A percentile compares a stretch with the other conserved stretches of the same genome.
Conservation (phyloP, 2,797 vertebrate species). For the Hyperoplus immaculatus region DNA sequence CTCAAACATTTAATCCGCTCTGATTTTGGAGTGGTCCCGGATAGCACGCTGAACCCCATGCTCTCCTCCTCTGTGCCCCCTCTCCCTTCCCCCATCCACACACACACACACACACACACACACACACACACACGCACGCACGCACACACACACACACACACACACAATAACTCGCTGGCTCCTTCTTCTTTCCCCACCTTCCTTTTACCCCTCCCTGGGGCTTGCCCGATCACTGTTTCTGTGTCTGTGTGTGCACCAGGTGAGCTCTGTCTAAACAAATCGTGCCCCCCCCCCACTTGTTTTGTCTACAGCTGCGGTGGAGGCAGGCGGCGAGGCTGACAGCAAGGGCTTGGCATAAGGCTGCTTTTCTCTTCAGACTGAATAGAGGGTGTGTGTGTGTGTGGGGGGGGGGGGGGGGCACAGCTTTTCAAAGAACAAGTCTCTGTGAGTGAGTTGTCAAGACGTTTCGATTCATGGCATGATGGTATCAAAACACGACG, state of each 20-base stretch:
- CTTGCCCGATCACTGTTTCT: constrained; percentile 78
- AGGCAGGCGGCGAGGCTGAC: constrained; percentile 71
- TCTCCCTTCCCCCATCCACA: constrained; percentile 39
- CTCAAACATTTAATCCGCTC: constrained; percentile 65
- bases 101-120: too few relatives aligned
- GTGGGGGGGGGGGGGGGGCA: too few relatives aligned
- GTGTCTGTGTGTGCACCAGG: constrained; percentile 80
- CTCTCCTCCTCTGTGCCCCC: constrained; percentile 24
- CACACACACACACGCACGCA: too few relatives aligned
- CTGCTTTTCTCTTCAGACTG: constrained; percentile 61
- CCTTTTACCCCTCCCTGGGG: constrained; percentile 67
- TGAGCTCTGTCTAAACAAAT: constrained; percentile 86
- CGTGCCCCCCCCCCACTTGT: constrained; percentile 78
- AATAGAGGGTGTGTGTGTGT: constrained; percentile 24
- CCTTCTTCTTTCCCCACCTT: constrained; percentile 1
- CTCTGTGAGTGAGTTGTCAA: constrained; percentile 44
- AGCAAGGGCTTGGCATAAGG: constrained; percentile 55
- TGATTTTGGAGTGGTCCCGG: constrained; percentile 52
- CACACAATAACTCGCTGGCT: background rate
- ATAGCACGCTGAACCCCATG: constrained; percentile 38
- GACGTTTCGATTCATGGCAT: constrained; percentile 22
- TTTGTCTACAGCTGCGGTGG: constrained; percentile 81
- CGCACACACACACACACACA: too few relatives aligned
- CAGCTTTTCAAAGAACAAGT: constrained; percentile 42
- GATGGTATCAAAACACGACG: constrained; percentile 22